Percentiles rank a stretch among this genome's conserved stretches.
Evolutionary conservation across 2,113 vertebrate genomes (phyloP).

Genomic region (Nothocercus julius): DNA sequence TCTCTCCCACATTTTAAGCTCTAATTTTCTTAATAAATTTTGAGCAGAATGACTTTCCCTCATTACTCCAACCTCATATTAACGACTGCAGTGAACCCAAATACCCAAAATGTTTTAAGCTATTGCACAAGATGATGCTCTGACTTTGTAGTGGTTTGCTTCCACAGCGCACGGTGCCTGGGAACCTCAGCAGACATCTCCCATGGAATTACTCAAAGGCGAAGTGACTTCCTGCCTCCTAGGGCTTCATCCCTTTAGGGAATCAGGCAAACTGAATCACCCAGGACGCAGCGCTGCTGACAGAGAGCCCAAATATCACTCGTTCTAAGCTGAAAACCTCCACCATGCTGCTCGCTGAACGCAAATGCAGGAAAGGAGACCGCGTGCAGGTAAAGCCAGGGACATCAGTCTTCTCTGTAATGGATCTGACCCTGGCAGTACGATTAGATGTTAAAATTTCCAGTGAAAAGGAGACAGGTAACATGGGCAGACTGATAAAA

Average conservation of each 20-base stretch:
- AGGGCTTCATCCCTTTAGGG: neutral
- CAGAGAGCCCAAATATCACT: fast-evolving
- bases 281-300: neutral
- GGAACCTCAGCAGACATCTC: neutral
- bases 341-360: neutral
- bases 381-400: neutral
- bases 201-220: neutral
- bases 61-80: neutral
- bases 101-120: neutral
- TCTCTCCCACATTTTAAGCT: neutral
- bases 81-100: neutral
- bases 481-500: neutral
- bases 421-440: neutral
- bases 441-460: neutral
- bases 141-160: neutral
- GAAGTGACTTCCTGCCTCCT: fast-evolving
- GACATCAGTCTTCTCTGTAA: neutral
- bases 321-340: neutral
- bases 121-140: neutral
- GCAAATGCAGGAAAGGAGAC: neutral
- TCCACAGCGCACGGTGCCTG: neutral
- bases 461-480: neutral
- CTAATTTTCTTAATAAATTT: neutral
- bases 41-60: neutral
- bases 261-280: neutral